A percentile compares a stretch with the other conserved stretches of the same genome.
Conservation (phyloP, 2,888 invertebrate species). For the Drosophila hamatofila region DNA sequence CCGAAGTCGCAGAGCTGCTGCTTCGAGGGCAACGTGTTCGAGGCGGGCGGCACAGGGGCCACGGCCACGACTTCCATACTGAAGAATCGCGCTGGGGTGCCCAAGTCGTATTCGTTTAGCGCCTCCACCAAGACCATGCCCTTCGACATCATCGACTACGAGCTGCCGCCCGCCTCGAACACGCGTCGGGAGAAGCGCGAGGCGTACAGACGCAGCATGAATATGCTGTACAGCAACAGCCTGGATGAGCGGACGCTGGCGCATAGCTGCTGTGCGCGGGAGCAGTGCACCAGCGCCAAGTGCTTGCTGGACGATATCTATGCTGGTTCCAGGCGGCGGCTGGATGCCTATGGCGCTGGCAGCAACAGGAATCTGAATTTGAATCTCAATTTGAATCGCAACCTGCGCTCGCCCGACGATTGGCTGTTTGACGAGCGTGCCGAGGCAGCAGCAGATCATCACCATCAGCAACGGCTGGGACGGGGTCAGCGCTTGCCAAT, state of each 20-base stretch:
- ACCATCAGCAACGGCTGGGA: constrained; percentile 47
- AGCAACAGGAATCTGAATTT: constrained; percentile 77
- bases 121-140: constrained; percentile 83
- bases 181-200: constrained; percentile 83
- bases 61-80: constrained; percentile 77
- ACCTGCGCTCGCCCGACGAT: constrained; percentile 72
- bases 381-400: constrained; percentile 63
- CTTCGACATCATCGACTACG: constrained; percentile 85
- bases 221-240: constrained; percentile 81
- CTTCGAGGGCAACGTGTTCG: constrained; percentile 82
- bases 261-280: constrained; percentile 82
- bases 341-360: constrained; percentile 56
- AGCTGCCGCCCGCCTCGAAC: constrained; percentile 80
- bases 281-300: constrained; percentile 84
- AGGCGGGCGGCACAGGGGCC: constrained; percentile 45
- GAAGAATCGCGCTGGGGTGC: constrained; percentile 82
- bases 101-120: constrained; percentile 85
- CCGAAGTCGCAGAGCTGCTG: constrained; percentile 85
- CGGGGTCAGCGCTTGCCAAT: constrained; percentile 33
- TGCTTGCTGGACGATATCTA: constrained; percentile 84
- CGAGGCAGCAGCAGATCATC: constrained; percentile 53
- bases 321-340: constrained; percentile 63
- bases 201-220: constrained; percentile 81
- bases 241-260: constrained; percentile 72
- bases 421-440: constrained; percentile 83